These are phyloP conservation scores for Chloromyia formosa DNA, from an alignment of 2,888 invertebrate genomes.

Conservation along the genomic window DNA sequence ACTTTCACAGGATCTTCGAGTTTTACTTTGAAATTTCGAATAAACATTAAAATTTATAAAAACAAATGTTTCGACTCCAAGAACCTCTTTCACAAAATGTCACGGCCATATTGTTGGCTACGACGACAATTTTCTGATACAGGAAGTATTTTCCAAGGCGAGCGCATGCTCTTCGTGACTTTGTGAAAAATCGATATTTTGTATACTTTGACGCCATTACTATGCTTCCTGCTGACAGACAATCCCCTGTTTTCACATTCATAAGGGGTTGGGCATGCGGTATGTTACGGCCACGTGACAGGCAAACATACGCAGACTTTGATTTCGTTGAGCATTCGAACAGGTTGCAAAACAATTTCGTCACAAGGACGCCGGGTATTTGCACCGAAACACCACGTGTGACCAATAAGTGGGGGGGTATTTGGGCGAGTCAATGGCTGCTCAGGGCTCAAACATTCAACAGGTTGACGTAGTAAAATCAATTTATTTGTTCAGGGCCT, in stretches of 20 bases:
- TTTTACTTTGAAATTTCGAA: not conserved
- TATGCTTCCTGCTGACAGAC: constrained; percentile 32
- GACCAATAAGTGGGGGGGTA: constrained; percentile 1
- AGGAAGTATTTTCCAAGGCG: constrained; percentile 10
- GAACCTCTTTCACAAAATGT: constrained; percentile 42
- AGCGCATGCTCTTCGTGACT: constrained; percentile 33
- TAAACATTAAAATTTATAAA: too few relatives aligned
- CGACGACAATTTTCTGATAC: constrained; percentile 42
- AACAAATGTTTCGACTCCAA: not conserved
- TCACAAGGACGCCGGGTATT: constrained; percentile 38
- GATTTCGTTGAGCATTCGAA: constrained; percentile 23
- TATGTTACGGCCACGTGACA: constrained; percentile 31
- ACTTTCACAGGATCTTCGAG: not conserved
- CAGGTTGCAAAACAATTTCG: constrained; percentile 32
- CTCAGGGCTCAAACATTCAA: constrained; percentile 22
- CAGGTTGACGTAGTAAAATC: constrained; percentile 48
- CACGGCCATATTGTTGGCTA: constrained; percentile 50
- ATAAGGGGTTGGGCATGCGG: not conserved
- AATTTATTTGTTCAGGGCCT: constrained; percentile 18
- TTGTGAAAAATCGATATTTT: constrained; percentile 47
- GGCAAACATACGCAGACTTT: constrained; percentile 4
- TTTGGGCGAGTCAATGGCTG: not conserved
- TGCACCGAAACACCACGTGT: constrained; percentile 25
- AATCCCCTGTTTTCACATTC: constrained; percentile 2
- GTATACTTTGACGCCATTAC: constrained; percentile 44